A percentile compares a stretch with the other conserved stretches of the same genome.
These are phyloP conservation scores for Corydoras sp. DNA, from an alignment of 2,113 vertebrate species.

Conservation along the genomic window DNA sequence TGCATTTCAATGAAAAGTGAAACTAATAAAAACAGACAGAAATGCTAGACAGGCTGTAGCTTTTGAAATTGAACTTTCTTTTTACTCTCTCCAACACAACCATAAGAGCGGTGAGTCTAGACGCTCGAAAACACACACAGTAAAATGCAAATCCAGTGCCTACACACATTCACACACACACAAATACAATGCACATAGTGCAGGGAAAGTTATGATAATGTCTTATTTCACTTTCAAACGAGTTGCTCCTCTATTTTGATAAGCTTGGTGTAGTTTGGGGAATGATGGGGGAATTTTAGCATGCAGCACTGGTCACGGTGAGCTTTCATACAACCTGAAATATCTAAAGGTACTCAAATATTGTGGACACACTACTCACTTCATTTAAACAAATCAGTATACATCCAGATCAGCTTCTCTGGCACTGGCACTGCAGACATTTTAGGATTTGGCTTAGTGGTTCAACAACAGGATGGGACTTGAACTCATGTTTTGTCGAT, in stretches of 20 bases:
- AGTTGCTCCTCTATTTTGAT: slow-evolving; percentile 39
- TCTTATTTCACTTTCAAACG: slow-evolving; percentile 43
- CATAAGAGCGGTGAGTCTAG: slow-evolving; percentile 46
- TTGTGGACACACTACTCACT: too few species aligned
- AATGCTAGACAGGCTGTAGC: slow-evolving; percentile 53
- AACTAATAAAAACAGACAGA: background rate
- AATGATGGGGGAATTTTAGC: slow-evolving; percentile 5
- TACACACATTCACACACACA: slow-evolving; percentile 21
- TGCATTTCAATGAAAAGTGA: too few species aligned
- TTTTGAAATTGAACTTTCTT: slow-evolving; percentile 56
- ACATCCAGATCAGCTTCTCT: too few species aligned
- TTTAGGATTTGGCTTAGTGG: too few species aligned
- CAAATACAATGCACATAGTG: background rate
- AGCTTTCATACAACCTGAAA: background rate
- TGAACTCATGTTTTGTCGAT: too few species aligned
- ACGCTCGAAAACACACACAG: slow-evolving; percentile 44
- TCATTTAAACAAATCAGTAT: too few species aligned
- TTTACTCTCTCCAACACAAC: slow-evolving; percentile 61
- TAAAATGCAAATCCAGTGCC: slow-evolving; percentile 26
- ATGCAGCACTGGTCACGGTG: background rate
- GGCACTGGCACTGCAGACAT: too few species aligned
- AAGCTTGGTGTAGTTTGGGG: background rate
- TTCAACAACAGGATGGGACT: too few species aligned
- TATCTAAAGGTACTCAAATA: too few species aligned
- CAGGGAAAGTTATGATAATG: slow-evolving; percentile 39